Evolutionary conservation across 2,797 vertebrate genomes (phyloP).

Genomic region (Amblyraja radiata): DNA sequence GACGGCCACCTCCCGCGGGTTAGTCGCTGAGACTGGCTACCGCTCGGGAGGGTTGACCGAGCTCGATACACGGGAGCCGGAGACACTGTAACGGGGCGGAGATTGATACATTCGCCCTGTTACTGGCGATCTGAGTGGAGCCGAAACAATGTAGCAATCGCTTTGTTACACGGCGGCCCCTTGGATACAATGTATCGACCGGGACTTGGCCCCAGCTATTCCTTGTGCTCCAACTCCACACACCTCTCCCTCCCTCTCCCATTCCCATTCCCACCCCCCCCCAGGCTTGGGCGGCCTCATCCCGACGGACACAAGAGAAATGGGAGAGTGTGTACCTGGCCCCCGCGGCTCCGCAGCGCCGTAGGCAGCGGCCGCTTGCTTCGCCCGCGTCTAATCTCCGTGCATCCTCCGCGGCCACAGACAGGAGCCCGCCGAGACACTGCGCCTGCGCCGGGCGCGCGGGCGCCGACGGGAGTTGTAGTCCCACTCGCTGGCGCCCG

Average conservation of each 20-base stretch:
- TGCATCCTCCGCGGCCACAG: conserved; percentile 74
- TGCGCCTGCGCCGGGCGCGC: conserved; percentile 67
- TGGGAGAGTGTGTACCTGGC: conserved; percentile 45
- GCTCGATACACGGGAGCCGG: too few relatives aligned
- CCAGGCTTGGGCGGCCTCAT: neutral
- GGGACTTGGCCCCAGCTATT: neutral
- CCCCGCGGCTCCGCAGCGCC: conserved; percentile 59
- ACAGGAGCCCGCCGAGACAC: conserved; percentile 72
- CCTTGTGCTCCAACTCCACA: neutral
- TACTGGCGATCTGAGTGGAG: too few relatives aligned
- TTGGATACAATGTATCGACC: neutral
- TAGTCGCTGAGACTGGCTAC: too few relatives aligned
- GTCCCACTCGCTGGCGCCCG: conserved; percentile 45
- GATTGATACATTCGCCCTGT: too few relatives aligned
- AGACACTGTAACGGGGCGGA: too few relatives aligned
- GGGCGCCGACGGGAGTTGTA: conserved; percentile 63
- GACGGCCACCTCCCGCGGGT: too few relatives aligned
- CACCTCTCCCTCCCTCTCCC: too few relatives aligned
- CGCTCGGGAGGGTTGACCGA: too few relatives aligned
- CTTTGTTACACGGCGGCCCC: neutral
- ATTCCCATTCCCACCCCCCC: neutral
- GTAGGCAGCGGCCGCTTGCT: conserved; percentile 66
- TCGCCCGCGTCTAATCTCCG: conserved; percentile 66
- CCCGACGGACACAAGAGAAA: too few relatives aligned
- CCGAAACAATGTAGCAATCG: too few relatives aligned